Conservation (phyloP, 2,113 vertebrate genomes). For the Prionailurus viverrinus region DNA sequence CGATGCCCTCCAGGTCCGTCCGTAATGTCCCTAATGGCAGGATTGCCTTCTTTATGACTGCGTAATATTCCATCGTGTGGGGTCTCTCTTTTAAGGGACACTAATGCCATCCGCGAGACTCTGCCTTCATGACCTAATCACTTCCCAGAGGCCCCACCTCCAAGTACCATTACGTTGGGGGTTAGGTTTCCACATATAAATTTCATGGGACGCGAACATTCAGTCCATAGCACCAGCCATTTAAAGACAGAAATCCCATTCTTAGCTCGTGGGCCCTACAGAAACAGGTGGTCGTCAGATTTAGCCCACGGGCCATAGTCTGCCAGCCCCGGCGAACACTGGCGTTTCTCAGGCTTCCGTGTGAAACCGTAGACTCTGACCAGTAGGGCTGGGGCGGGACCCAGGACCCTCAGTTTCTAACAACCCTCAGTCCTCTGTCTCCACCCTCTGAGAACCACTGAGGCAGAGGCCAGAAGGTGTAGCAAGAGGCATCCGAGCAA, state of each 20-base stretch:
- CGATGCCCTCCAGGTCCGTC: background rate
- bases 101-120: background rate
- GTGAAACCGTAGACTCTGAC: background rate
- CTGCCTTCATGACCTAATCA: background rate
- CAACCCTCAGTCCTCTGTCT: accelerated
- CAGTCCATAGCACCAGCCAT: background rate
- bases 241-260: background rate
- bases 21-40: background rate
- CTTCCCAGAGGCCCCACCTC: too few relatives aligned
- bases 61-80: background rate
- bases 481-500: too few relatives aligned
- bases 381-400: background rate
- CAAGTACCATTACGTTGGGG: background rate
- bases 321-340: accelerated
- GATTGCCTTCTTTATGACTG: background rate
- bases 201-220: background rate
- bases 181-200: background rate
- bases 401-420: background rate
- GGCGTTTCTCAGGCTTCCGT: background rate
- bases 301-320: background rate
- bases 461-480: accelerated
- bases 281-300: accelerated
- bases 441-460: accelerated
- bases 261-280: background rate
- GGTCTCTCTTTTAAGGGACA: background rate